Evolutionary conservation across 2,888 invertebrate genomes (phyloP).

Genomic region (Loripinus fragilis): DNA sequence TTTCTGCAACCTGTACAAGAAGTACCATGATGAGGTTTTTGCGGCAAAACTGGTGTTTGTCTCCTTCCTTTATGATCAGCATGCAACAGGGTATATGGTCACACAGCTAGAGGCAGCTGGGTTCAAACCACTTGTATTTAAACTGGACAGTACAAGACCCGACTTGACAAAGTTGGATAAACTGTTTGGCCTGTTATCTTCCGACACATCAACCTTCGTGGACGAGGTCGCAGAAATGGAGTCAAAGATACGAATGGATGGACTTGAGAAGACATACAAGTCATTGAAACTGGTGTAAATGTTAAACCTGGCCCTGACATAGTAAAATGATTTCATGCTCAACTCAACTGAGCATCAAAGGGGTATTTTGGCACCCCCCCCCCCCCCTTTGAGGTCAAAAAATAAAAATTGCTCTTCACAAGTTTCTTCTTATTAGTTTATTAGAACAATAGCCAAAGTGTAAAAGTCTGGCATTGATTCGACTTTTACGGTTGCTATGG

Average conservation of each 20-base stretch:
- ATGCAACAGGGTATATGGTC: conserved; percentile 80
- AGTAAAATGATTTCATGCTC: too few species aligned
- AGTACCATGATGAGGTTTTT: conserved; percentile 81
- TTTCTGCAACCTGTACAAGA: conserved; percentile 77
- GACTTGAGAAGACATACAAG: conserved; percentile 56
- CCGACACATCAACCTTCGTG: conserved; percentile 73
- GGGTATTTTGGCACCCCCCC: too few species aligned
- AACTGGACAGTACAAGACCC: conserved; percentile 77
- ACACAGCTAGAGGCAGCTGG: conserved; percentile 62
- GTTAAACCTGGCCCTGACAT: too few species aligned
- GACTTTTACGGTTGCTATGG: too few species aligned
- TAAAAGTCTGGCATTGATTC: too few species aligned
- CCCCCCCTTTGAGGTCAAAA: too few species aligned
- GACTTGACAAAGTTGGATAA: conserved; percentile 83
- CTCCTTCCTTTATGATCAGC: conserved; percentile 81
- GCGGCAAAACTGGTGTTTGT: conserved; percentile 82
- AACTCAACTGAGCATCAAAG: too few species aligned
- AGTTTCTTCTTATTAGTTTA: too few species aligned
- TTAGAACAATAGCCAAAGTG: too few species aligned
- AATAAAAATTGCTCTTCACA: too few species aligned
- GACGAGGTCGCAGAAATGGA: conserved; percentile 68
- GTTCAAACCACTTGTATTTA: conserved; percentile 77
- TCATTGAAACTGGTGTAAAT: conserved; percentile 2
- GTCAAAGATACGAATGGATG: conserved; percentile 58
- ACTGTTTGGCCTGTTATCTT: conserved; percentile 80